Evolutionary conservation across 1,140 invertebrate genomes (phyloP), one percentile per base, ranked within the genome.

Genomic region (Diuraphis noxia): DNA sequence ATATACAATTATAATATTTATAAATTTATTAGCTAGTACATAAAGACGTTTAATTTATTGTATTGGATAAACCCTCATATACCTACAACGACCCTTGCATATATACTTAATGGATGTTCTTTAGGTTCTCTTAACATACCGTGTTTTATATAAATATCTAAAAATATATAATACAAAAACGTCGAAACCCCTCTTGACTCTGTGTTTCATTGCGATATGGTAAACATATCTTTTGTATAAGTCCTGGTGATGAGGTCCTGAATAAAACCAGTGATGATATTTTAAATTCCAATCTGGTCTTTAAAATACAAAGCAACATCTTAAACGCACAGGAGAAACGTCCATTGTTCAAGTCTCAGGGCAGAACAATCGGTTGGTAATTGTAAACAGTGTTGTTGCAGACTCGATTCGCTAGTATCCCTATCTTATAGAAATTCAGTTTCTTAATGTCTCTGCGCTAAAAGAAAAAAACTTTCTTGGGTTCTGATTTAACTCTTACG

Each of bases 281-380:
- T 86, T 86, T 36, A 86, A 86, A 86, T 86, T 86, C 43, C 43
- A 49, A 86, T 86, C 84, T 46, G 21, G n/a, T 49, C 84, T 86
- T 86, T 49, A 49, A 86, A 86, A 86, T 36, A 86, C 43, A 86
- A 86, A 49, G 19, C 43, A 43, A 10, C 40, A 84, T 84, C 19
- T n/a, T 84, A n/a, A 84, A 43, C 17, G 25, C 41, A n/a, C 30
- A 72, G 30, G 19, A 79, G 23, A 82, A 82, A 82, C 36, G 79
- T 40, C 36, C n/a, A 36, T 86, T 86, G n/a, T 86, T 86, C 43
- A 41, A 49, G n/a, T 49, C 10, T 1, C 21, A 13, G 9, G 84
- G 34, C 9, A 38, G n/a, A 86, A 86, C 43, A 86, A 86, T 49
- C 13, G n/a, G 82, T 86, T 4, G n/a, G n/a, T 86, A 86, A 49